Evolutionary conservation across 2,888 invertebrate species (phyloP).

Genomic region (Xanthostigma xanthostigma): DNA sequence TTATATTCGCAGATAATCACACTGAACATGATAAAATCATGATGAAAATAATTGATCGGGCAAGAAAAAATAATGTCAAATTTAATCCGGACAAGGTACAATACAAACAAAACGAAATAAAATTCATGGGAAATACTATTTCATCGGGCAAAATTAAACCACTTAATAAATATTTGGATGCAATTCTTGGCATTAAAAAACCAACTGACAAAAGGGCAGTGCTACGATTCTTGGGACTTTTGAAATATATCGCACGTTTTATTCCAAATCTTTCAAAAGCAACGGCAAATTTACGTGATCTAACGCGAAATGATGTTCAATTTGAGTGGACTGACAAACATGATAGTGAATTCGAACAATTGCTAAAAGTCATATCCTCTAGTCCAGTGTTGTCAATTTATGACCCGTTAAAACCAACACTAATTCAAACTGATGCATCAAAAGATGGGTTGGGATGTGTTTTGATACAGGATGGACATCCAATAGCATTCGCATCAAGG

Average conservation of each 20-base stretch:
- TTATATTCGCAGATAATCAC: conserved; percentile 6
- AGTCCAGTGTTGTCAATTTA: too few relatives aligned
- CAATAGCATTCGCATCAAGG: too few relatives aligned
- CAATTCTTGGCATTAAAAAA: not conserved
- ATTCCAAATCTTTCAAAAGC: too few relatives aligned
- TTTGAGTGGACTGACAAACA: too few relatives aligned
- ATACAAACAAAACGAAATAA: not conserved
- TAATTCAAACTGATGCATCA: too few relatives aligned
- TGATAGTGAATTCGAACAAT: not conserved
- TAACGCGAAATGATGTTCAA: too few relatives aligned
- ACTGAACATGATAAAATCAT: conserved; percentile 2
- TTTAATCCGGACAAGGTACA: conserved; percentile 4
- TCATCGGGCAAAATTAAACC: not conserved
- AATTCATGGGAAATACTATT: conserved; percentile 4
- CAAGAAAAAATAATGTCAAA: conserved; percentile 1
- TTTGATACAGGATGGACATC: too few relatives aligned
- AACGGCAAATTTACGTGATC: too few relatives aligned
- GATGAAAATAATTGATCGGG: conserved; percentile 1
- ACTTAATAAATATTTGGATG: not conserved
- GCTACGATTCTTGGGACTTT: not conserved
- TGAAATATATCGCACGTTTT: conserved; percentile 1
- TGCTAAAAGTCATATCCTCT: not conserved
- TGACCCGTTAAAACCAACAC: too few relatives aligned
- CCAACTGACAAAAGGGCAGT: not conserved
- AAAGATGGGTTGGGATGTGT: not conserved